Evolutionary conservation across 2,888 invertebrate genomes (phyloP).

Genomic region (Priocnemis perturbator): DNA sequence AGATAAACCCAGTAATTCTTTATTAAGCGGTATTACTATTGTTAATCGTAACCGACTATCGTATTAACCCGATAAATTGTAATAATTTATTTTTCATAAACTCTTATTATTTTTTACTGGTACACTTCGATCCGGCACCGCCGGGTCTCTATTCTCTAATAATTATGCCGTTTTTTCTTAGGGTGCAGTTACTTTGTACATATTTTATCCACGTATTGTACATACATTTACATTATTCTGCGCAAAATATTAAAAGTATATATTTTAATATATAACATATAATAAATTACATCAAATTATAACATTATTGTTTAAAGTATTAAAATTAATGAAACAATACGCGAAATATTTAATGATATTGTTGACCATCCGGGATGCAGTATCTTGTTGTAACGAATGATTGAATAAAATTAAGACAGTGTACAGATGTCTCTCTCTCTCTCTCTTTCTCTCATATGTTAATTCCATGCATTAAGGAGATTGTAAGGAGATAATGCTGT

Average conservation of each 20-base stretch:
- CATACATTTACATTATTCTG: constrained; percentile 63
- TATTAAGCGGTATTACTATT: constrained; percentile 60
- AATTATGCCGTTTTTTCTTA: constrained; percentile 58
- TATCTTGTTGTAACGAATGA: constrained; percentile 72
- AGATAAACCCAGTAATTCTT: constrained; percentile 28
- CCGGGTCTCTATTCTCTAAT: constrained; percentile 31
- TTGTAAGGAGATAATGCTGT: not conserved
- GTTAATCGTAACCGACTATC: constrained; percentile 54
- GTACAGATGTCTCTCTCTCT: constrained; percentile 38
- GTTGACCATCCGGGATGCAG: constrained; percentile 70
- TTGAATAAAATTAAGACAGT: constrained; percentile 72
- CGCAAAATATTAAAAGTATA: constrained; percentile 72
- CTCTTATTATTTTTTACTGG: constrained; percentile 41
- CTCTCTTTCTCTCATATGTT: constrained; percentile 13
- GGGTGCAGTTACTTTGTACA: constrained; percentile 71
- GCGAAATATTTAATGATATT: constrained; percentile 73
- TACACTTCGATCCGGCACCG: too few relatives aligned
- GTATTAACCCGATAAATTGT: constrained; percentile 53
- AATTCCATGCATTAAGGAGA: not conserved
- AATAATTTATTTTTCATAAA: constrained; percentile 60
- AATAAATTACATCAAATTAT: constrained; percentile 72
- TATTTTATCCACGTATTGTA: constrained; percentile 67
- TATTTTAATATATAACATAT: constrained; percentile 75
- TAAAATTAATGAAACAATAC: constrained; percentile 67
- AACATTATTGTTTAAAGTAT: constrained; percentile 73